Conservation (phyloP, 2,888 invertebrate genomes). For the Ctena decussata region DNA sequence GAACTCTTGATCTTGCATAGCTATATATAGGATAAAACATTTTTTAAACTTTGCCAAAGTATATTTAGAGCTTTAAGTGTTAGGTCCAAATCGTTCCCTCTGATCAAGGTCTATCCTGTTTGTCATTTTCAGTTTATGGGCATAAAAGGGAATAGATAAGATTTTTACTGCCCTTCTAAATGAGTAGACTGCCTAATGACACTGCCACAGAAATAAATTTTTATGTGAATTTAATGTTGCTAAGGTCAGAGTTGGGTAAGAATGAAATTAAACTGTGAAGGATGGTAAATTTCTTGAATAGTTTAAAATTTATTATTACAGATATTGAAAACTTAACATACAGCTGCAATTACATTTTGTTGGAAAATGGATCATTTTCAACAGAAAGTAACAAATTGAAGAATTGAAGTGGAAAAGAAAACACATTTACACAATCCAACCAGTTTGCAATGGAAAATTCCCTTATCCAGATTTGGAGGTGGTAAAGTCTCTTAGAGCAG, state of each 20-base stretch:
- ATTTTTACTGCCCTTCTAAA: not conserved
- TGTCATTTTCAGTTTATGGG: too few relatives aligned
- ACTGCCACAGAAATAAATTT: not conserved
- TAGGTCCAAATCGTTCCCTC: too few relatives aligned
- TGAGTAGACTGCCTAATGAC: not conserved
- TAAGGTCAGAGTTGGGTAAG: not conserved
- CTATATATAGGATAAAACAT: too few relatives aligned
- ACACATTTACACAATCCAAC: not conserved
- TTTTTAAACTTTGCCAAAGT: too few relatives aligned
- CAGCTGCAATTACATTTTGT: conserved; percentile 4
- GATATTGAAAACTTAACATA: conserved; percentile 10
- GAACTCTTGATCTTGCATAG: too few relatives aligned
- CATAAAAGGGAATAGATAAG: not conserved
- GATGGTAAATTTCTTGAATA: conserved; percentile 1
- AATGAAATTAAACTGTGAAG: conserved; percentile 3
- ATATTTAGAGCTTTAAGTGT: too few relatives aligned
- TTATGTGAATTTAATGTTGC: conserved; percentile 13
- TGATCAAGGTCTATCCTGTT: too few relatives aligned
- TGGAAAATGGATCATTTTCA: not conserved
- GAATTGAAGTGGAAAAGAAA: not conserved
- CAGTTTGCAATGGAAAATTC: too few relatives aligned
- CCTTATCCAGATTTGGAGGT: too few relatives aligned
- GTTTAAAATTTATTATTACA: conserved; percentile 5
- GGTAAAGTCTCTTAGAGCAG: too few relatives aligned
- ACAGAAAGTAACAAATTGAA: conserved; percentile 1